Percentiles rank a stretch among this genome's conserved stretches.
These are phyloP conservation scores for Micromussa lordhowensis DNA, from an alignment of 92 coral and sea anemone species.

Conservation along the genomic window DNA sequence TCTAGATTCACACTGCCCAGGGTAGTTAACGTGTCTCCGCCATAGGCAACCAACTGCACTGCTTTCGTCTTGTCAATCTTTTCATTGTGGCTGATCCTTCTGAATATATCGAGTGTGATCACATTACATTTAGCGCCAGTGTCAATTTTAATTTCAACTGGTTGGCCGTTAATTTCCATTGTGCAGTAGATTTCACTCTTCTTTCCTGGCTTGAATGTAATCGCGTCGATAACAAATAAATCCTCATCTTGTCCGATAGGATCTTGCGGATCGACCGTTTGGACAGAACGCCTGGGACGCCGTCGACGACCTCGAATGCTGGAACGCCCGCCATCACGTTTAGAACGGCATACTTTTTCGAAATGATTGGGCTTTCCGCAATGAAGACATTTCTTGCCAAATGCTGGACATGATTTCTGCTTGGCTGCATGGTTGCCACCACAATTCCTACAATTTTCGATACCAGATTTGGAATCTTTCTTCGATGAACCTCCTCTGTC, in stretches of 20 bases:
- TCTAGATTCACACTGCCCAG: constrained; percentile 25
- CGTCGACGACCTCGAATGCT: too few relatives aligned
- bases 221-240: constrained; percentile 35
- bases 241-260: constrained; percentile 15
- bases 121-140: constrained; percentile 54
- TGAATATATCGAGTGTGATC: constrained; percentile 37
- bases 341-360: constrained; percentile 43
- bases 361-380: constrained; percentile 44
- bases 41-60: constrained; percentile 46
- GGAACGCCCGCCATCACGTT: neutral
- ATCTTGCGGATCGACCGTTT: neutral
- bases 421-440: constrained; percentile 34
- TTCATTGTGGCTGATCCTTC: constrained; percentile 22
- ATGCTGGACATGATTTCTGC: constrained; percentile 46
- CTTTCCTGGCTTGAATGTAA: constrained; percentile 9
- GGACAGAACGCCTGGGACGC: neutral
- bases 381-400: constrained; percentile 40
- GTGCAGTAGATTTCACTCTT: constrained; percentile 30
- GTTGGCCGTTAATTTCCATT: constrained; percentile 31
- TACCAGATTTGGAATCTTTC: constrained; percentile 9
- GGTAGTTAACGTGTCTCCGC: constrained; percentile 48
- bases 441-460: constrained; percentile 38
- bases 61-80: constrained; percentile 28
- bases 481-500: constrained; percentile 5
- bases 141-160: constrained; percentile 38